These are phyloP conservation scores for Hozukius guyotensis DNA, from an alignment of 2,797 vertebrate genomes.

Conservation along the genomic window DNA sequence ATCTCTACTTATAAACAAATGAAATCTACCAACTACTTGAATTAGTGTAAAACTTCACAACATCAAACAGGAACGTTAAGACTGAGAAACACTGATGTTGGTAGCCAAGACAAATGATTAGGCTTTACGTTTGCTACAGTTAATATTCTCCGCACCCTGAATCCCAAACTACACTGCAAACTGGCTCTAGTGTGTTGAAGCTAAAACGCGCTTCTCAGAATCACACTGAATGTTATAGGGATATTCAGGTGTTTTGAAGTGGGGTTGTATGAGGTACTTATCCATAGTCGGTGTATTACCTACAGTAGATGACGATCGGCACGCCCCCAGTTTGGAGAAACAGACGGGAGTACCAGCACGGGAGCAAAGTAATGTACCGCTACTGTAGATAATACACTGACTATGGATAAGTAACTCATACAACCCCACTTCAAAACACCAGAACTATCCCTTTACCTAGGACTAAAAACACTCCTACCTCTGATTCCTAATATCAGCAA, in stretches of 20 bases:
- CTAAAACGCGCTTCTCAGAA: background rate
- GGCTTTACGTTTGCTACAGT: slow-evolving; percentile 4
- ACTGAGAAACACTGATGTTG: slow-evolving; percentile 61
- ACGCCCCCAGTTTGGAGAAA: too few species aligned
- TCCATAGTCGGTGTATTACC: background rate
- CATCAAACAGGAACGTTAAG: slow-evolving; percentile 1
- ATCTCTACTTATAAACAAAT: background rate
- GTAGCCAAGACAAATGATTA: slow-evolving; percentile 29
- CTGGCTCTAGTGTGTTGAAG: background rate
- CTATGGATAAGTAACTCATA: too few species aligned
- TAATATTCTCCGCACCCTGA: slow-evolving; percentile 38
- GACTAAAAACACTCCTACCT: background rate
- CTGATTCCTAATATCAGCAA: background rate
- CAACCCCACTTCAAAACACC: too few species aligned
- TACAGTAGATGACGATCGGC: background rate
- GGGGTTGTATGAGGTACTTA: fast-evolving
- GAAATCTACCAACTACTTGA: background rate
- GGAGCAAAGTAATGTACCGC: too few species aligned
- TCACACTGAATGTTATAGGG: background rate
- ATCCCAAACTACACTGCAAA: slow-evolving; percentile 75
- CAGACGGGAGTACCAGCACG: too few species aligned
- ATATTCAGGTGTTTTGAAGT: too few species aligned
- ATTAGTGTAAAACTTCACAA: background rate
- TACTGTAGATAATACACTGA: too few species aligned
- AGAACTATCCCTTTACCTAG: fast-evolving